Evolutionary conservation across 2,113 vertebrate species (phyloP), one percentile per base, ranked within the genome.

Genomic region (Nipponia nippon): DNA sequence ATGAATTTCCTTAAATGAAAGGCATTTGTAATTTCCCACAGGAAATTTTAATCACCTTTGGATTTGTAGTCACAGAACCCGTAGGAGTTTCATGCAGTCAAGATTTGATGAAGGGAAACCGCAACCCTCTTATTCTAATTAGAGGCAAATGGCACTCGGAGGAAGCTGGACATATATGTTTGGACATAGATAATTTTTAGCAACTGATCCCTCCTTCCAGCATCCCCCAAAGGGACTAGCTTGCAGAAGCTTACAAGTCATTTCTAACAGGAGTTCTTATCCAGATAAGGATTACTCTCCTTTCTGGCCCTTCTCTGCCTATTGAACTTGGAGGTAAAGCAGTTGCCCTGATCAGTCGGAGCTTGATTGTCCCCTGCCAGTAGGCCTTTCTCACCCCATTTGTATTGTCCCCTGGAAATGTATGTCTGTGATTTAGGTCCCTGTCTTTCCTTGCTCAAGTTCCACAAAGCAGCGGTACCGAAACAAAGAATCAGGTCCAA

Each of bases 31-130:
- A 95, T 96, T 95, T 96, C 93, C 90, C 90, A 85, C 29, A 86
- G 92, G 96, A 96, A 89, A 77, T 91, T 65, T 93, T 90, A 93
- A 95, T 94, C 75, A 70, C 61, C 91, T 96, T 76, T 1, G 9
- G 53, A 88, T 91, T 77, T 88, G 75, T 67, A 95, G 66, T 85
- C 70, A 77, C 52, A 42, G 61, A 93, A 67, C 62, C 72, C 0
- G 0, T 23, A 47, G n/a, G 56, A 69, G 46, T 84, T 93, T 71
- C 40, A 25, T 13, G 72, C 47, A 95, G 78, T 44, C 52, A 52
- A 32, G 84, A 15, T 59, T 4, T 65, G 40, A 67, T 16, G 16
- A 47, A 55, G 16, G 27, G 47, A 79, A 93, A 71, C 20, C 2
- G 0, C 47, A 89, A 49, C 13, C 9, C 3, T 50, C 49, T 47